Evolutionary conservation across 2,113 vertebrate species (phyloP), one percentile per base, ranked within the genome.

Genomic region (Acrocephalus arundinaceus): DNA sequence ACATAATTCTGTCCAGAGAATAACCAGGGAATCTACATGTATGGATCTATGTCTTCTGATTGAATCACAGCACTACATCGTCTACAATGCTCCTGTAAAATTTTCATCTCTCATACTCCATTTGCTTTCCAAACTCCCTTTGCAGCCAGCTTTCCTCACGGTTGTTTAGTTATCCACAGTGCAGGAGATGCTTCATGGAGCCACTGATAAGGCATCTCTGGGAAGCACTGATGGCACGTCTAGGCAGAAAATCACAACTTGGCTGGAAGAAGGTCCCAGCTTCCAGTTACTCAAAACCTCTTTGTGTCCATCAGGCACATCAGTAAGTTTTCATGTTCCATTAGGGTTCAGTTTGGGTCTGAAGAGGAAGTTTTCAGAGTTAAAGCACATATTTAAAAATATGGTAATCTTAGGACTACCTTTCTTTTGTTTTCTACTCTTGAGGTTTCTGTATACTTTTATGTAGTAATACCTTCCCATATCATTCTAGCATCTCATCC

Each of bases 361-460:
- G n/a, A 72, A 13, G 6, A 78, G 8, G 7, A 3, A 68, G 3
- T 14, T 59, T 52, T 78, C 9, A 6, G 10, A 3, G 14, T 63
- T 75, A 7, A 75, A 81, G 24, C 19, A 81, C 3, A 13, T 28
- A 39, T 13, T 66, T 6, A 0, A 74, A 82, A 72, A 71, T 4
- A 61, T 0, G 0, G 9, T 31, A 7, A 11, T 80, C 22, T 70
- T 58, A 71, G 46, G 24, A 45, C n/a, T 70, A 55, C 4, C 15
- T 43, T 71, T 43, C 17, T 41, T 70, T 68, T 33, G 1, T 33
- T 70, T 71, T 39, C n/a, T 46, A 14, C 11, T 58, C n/a, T 3
- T 62, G 41, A 71, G 3, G 10, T 35, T 82, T 73, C 37, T 49
- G 12, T 31, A 3, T 22, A 41, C 55, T 87, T 76, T 35, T 54